Base-by-base conservation (phyloP, 2,113 vertebrate species). In the Pardalotus punctatus region DNA sequence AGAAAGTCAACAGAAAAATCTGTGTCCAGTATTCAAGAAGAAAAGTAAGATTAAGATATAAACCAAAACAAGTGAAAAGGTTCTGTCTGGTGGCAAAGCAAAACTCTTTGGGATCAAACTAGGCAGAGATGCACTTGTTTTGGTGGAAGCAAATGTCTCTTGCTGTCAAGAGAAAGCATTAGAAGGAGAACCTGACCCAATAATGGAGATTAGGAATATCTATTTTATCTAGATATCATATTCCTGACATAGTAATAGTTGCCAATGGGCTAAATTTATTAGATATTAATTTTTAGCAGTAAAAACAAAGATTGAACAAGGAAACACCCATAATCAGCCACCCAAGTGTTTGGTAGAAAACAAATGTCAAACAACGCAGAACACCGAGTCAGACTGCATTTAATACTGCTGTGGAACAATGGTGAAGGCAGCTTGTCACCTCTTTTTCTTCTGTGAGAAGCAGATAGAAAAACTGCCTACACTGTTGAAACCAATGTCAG, bases 401-500 rank as follows among this genome's bases (percentile, higher is more conserved):
- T 74, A 71, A 77, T 58, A 62, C 16, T 40, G 8, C 47, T 70
- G n/a, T 4, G 4, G 47, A 93, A 53, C 54, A 70, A 29, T 9
- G 9, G 66, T 51, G 56, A 90, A 81, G 76, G 54, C 54, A 90
- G 10, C 40, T 83, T 90, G 76, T 83, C 67, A 86, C 29, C 28
- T 62, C 11, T 81, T 90, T 90, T 58, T 81, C 31, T 56, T 89
- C 53, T 47, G 50, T 45, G 43, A 88, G 87, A 73, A 81, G 35
- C 67, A 40, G 66, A 85, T 27, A 77, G 25, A 38, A 70, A 91
- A 77, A 67, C 54, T 73, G 42, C 23, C 66, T 62, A 25, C 9
- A 19, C 33, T 73, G 29, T 54, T 94, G 47, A 58, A 90, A 92
- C 27, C 1, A 2, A 43, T 78, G 85, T 88, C 74, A 95, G 70